Evolutionary conservation across 1,140 invertebrate species (phyloP), one percentile per base, ranked within the genome.

Genomic region (Cephus cinctus): DNA sequence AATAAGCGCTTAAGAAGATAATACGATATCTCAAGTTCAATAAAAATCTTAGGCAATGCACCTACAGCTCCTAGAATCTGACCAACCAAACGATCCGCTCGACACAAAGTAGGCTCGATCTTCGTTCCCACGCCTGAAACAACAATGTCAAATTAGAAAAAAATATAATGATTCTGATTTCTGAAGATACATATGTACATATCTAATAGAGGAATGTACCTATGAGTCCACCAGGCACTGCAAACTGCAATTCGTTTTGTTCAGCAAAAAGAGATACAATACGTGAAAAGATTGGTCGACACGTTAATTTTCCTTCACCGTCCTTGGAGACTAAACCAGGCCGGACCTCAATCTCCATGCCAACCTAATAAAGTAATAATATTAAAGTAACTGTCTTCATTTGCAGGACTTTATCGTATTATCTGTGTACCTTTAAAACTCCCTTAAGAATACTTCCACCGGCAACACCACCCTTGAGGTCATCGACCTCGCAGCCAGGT

Each of bases 201-300:
- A n/a, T n/a, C n/a, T n/a, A 6, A 45, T 12, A 38, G 48, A 41
- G 14, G 27, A 34, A 38, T 18, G 21, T 64, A 86, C 86, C 96
- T 65, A 98, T 98, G 14, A 99, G 80, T 20, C 98, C 98, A 54
- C 98, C 98, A 55, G 97, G 97, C 34, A 99, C 97, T 47, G 97
- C 98, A 78, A 93, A 99, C 75, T 98, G 94, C 20, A 99, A 79
- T 73, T 98, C 94, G 78, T 99, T 99, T 78, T 98, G 94, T 77
- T 99, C 98, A 44, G 98, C 92, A 77, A 90, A 98, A 1, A 99
- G 78, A n/a, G 97, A 99, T 4, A 99, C 92, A 69, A 99, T 98
- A 49, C 90, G 83, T 5, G 96, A 98, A 66, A 93, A 94, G 61
- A 99, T 98, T 4, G 97, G 98, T 49, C 86, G 85, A 76, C 97